Percentiles rank a stretch among this genome's conserved stretches.
These are phyloP conservation scores for Pipra filicauda DNA, from an alignment of 2,113 vertebrate species.

Conservation along the genomic window DNA sequence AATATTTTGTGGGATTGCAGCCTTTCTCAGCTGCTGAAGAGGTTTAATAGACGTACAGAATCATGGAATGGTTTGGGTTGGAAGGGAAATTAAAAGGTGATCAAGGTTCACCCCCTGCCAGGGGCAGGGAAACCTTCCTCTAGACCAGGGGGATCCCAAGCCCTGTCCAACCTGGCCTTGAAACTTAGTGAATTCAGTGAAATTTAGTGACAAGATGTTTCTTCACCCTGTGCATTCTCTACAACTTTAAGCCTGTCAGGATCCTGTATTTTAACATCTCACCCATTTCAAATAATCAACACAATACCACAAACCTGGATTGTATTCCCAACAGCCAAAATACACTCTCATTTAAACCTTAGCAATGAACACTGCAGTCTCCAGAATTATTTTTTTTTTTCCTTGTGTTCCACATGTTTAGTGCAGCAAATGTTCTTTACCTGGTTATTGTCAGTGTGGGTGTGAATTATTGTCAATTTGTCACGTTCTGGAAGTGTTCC, in stretches of 20 bases:
- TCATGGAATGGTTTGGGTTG: background rate
- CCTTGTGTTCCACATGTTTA: background rate
- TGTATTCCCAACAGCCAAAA: background rate
- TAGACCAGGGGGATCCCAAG: background rate
- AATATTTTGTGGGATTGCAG: background rate
- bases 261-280: background rate
- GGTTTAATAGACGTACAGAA: background rate
- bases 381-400: background rate
- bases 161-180: background rate
- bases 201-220: background rate
- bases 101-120: background rate
- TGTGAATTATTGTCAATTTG: slow-evolving; percentile 41
- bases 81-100: background rate
- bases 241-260: background rate
- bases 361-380: background rate
- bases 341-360: background rate
- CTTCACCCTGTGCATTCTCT: background rate
- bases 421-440: slow-evolving; percentile 44
- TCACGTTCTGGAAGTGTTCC: slow-evolving; percentile 62
- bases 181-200: background rate
- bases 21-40: background rate
- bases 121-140: background rate
- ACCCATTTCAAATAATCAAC: background rate
- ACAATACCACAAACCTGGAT: background rate
- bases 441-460: slow-evolving; percentile 61